A percentile compares a stretch with the other conserved stretches of the same genome.
phyloP scores from a whole-genome alignment of 2,888 invertebrate species.

The Chymomyza amoena region DNA sequence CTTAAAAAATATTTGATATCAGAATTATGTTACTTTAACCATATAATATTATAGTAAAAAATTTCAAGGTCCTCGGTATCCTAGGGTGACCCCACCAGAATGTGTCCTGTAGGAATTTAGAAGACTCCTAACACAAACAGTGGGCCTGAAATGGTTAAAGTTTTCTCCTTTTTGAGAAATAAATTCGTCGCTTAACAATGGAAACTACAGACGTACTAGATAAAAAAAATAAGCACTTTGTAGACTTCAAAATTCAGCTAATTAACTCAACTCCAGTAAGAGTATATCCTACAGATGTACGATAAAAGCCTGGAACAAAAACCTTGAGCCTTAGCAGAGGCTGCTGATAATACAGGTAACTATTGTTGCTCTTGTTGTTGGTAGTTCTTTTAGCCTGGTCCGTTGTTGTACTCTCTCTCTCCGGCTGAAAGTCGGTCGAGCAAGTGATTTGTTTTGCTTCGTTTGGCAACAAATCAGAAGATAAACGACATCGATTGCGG shows the following conservation, averaged over 20 bases:
- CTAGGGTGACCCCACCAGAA: too few species aligned
- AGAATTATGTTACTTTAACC: too few species aligned
- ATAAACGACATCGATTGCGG: constrained; percentile 69
- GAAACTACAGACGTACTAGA: too few species aligned
- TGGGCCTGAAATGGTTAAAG: too few species aligned
- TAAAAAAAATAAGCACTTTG: too few species aligned
- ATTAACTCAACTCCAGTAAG: not conserved
- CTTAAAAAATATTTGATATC: too few species aligned
- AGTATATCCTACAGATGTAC: not conserved
- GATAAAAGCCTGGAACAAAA: not conserved
- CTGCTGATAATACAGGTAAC: not conserved
- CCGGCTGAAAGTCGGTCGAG: constrained; percentile 40
- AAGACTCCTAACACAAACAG: too few species aligned
- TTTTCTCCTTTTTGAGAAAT: too few species aligned
- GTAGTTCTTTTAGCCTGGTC: not conserved
- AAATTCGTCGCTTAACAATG: too few species aligned
- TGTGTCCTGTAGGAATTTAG: too few species aligned
- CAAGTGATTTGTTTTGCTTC: constrained; percentile 70
- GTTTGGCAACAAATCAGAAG: constrained; percentile 70
- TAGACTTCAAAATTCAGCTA: not conserved
- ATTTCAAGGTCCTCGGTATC: too few species aligned
- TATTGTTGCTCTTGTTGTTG: constrained; percentile 38
- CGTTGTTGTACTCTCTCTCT: constrained; percentile 44
- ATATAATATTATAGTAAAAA: too few species aligned
- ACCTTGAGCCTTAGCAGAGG: not conserved